Evolutionary conservation across 2,888 invertebrate species (phyloP).

Genomic region (Aporophyla lueneburgensis): DNA sequence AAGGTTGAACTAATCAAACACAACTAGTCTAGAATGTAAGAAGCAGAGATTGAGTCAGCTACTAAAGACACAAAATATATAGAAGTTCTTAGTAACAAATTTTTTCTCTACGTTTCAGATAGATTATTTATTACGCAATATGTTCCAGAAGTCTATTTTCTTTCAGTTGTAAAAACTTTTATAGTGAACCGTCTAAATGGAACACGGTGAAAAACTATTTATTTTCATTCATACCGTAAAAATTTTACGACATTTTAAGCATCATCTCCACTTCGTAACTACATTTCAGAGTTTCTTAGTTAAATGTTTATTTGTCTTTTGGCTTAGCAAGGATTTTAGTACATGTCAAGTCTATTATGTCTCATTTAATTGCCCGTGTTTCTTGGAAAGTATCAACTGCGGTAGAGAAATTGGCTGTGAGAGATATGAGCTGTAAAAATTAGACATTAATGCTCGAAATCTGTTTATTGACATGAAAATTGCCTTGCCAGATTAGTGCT

Average conservation of each 20-base stretch:
- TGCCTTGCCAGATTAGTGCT: slow-evolving; percentile 39
- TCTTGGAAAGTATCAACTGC: slow-evolving; percentile 78
- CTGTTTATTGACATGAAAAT: slow-evolving; percentile 70
- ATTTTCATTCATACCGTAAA: slow-evolving; percentile 86
- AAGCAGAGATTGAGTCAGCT: slow-evolving; percentile 61
- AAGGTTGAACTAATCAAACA: slow-evolving; percentile 64
- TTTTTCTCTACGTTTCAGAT: slow-evolving; percentile 41
- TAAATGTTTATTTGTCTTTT: slow-evolving; percentile 63
- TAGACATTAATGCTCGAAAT: slow-evolving; percentile 76
- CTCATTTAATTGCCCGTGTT: slow-evolving; percentile 68
- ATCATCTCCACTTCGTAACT: slow-evolving; percentile 79
- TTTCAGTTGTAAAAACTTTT: slow-evolving; percentile 83
- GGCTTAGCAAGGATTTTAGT: slow-evolving; percentile 66
- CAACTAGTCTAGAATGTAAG: slow-evolving; percentile 48
- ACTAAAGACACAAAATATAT: slow-evolving; percentile 2
- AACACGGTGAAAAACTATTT: slow-evolving; percentile 86
- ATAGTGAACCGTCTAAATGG: slow-evolving; percentile 83
- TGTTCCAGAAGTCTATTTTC: slow-evolving; percentile 78
- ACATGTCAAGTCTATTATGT: slow-evolving; percentile 70
- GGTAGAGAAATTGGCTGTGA: slow-evolving; percentile 77
- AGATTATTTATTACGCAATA: slow-evolving; percentile 69
- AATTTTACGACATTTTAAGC: slow-evolving; percentile 87
- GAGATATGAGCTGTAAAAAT: slow-evolving; percentile 71
- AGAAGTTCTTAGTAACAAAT: slow-evolving; percentile 14
- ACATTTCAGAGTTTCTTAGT: slow-evolving; percentile 63